phyloP scores from a whole-genome alignment of 1,140 invertebrate species.

The Tenebrio molitor region DNA sequence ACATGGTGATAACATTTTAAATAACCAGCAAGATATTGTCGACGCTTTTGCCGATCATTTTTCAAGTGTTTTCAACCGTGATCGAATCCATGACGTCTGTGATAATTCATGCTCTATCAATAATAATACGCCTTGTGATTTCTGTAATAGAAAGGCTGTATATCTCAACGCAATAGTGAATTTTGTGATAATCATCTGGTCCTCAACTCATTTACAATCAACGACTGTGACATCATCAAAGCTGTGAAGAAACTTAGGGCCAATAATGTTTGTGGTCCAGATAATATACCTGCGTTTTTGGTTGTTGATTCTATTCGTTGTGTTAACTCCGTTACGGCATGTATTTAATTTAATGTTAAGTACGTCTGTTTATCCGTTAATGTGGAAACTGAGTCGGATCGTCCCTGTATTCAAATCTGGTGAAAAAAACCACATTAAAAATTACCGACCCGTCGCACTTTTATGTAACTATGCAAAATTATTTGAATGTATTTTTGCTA shows the following conservation, averaged over 20 bases:
- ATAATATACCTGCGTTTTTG: slow-evolving; percentile 8
- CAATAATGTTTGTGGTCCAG: slow-evolving; percentile 7
- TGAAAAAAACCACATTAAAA: neutral
- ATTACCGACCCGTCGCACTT: neutral
- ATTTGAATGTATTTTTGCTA: neutral
- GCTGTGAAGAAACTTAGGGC: slow-evolving; percentile 2
- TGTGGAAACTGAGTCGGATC: neutral
- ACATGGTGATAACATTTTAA: no score
- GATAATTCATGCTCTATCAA: no score
- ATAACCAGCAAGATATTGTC: no score
- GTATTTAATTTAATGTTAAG: slow-evolving; percentile 12
- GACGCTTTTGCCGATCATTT: no score
- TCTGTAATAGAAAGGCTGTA: no score
- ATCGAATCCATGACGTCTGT: no score
- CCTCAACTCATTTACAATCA: neutral
- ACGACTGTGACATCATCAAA: neutral
- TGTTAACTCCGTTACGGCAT: neutral
- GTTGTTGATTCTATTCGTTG: neutral
- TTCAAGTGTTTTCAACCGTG: no score
- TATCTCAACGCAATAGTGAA: no score
- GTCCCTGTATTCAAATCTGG: neutral
- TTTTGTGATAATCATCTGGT: no score
- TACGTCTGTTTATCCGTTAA: neutral
- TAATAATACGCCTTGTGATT: no score
- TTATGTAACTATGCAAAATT: neutral